Conservation (phyloP, 2,113 vertebrate species). For the Meriones unguiculatus region DNA sequence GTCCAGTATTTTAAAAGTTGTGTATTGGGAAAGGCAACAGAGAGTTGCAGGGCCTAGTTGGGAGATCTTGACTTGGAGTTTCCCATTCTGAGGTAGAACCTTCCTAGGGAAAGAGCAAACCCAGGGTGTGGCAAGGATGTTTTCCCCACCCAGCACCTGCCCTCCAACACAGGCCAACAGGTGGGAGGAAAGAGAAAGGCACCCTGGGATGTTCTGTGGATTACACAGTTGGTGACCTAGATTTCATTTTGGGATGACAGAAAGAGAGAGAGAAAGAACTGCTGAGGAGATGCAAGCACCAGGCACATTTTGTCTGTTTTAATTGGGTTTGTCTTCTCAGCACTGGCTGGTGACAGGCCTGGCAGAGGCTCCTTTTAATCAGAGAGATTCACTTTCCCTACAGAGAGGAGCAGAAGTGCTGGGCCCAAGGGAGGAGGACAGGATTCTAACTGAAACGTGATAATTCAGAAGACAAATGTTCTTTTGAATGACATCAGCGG, state of each 20-base stretch:
- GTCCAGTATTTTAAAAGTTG: not conserved
- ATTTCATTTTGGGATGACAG: not conserved
- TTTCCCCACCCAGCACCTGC: not conserved
- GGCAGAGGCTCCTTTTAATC: conserved; percentile 54
- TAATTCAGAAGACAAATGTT: conserved; percentile 29
- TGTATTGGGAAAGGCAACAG: not conserved
- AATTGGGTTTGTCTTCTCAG: conserved; percentile 53
- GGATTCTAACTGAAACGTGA: conserved; percentile 49
- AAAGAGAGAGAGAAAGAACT: not conserved
- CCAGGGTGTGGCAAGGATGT: not conserved
- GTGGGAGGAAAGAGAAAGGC: not conserved
- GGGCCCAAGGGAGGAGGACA: not conserved
- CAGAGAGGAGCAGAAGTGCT: not conserved
- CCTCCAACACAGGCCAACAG: not conserved
- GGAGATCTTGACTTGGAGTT: not conserved
- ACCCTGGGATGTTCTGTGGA: not conserved
- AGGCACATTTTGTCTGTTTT: conserved; percentile 37
- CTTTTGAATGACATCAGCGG: not conserved
- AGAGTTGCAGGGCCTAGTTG: not conserved
- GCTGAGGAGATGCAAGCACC: not conserved
- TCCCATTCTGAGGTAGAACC: not conserved
- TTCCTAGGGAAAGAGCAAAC: not conserved
- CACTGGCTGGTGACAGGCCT: conserved; percentile 33
- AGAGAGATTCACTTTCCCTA: conserved; percentile 64
- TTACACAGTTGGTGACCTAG: conserved; percentile 69